A percentile compares a stretch with the other conserved stretches of the same genome.
Conservation (phyloP, 2,113 vertebrate species). For the Embiotoca jacksoni region DNA sequence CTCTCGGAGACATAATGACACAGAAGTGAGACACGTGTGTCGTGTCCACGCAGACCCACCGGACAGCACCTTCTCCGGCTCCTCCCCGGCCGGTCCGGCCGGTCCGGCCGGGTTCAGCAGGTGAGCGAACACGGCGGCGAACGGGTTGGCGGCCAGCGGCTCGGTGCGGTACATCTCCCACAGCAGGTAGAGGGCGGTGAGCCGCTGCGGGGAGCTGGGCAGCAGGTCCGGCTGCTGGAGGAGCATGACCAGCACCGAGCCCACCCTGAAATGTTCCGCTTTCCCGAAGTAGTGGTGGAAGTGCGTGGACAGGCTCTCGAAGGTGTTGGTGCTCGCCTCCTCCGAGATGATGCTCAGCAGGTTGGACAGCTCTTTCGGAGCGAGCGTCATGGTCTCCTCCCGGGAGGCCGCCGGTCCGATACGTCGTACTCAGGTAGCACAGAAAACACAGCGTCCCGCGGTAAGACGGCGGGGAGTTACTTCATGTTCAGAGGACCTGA, state of each 20-base stretch:
- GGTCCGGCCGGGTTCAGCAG: slow-evolving; percentile 89
- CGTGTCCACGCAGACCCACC: slow-evolving; percentile 76
- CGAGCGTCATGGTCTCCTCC: slow-evolving; percentile 88
- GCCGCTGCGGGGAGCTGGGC: slow-evolving; percentile 94
- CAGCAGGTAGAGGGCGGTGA: slow-evolving; percentile 97
- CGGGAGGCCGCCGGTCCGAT: not conserved
- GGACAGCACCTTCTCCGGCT: slow-evolving; percentile 91
- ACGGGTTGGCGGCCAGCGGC: slow-evolving; percentile 96
- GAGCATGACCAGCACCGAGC: slow-evolving; percentile 95
- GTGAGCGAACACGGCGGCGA: slow-evolving; percentile 96
- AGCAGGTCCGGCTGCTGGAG: slow-evolving; percentile 98
- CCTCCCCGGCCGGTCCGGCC: slow-evolving; percentile 83
- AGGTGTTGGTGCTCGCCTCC: slow-evolving; percentile 94
- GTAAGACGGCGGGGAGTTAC: not conserved
- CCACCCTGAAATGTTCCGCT: slow-evolving; percentile 95
- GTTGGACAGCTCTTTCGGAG: slow-evolving; percentile 94
- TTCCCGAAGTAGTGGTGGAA: slow-evolving; percentile 98
- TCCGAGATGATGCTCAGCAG: slow-evolving; percentile 96
- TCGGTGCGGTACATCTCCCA: slow-evolving; percentile 99
- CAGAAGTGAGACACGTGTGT: too few relatives aligned
- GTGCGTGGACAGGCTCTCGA: slow-evolving; percentile 94
- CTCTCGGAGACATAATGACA: too few relatives aligned
- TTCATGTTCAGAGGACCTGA: not conserved
- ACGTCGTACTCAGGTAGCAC: not conserved
- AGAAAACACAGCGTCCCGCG: not conserved